These are phyloP conservation scores for Babylonia areolata DNA, from an alignment of 1,140 invertebrate genomes.

Conservation along the genomic window DNA sequence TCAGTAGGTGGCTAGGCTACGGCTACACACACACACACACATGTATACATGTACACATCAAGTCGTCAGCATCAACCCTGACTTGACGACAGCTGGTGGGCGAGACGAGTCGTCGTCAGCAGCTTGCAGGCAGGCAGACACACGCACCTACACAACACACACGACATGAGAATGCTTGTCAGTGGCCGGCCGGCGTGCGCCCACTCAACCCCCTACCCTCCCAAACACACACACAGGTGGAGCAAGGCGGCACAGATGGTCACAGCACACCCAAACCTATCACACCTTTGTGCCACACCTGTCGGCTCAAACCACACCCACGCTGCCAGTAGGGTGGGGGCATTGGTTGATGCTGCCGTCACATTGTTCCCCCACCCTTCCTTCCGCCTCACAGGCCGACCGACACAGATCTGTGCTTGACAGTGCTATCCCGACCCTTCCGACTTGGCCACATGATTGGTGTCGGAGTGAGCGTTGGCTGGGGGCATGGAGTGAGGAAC, in stretches of 20 bases:
- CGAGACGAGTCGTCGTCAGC: background rate
- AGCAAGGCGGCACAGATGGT: background rate
- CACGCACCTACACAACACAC: background rate
- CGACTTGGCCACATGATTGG: slow-evolving; percentile 2
- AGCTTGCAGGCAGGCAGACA: background rate
- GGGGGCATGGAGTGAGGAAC: slow-evolving; percentile 1
- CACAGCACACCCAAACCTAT: background rate
- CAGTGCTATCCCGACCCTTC: slow-evolving; percentile 10
- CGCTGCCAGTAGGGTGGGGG: background rate
- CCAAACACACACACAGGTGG: background rate
- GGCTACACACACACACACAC: slow-evolving; percentile 4
- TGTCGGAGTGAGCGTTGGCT: slow-evolving; percentile 12
- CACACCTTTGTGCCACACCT: background rate
- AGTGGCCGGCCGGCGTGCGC: background rate
- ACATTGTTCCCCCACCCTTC: background rate
- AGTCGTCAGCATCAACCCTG: background rate
- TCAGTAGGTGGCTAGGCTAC: too few relatives aligned
- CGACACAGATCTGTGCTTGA: background rate
- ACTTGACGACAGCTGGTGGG: background rate
- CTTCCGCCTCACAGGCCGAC: background rate
- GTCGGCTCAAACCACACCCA: background rate
- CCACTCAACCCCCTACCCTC: too few relatives aligned
- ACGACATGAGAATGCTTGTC: background rate
- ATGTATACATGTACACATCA: background rate
- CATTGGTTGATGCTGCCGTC: background rate